Percentiles rank a stretch among this genome's conserved stretches.
These are phyloP conservation scores for Enteromius mattozi DNA, from an alignment of 2,797 vertebrate species.

Conservation along the genomic window DNA sequence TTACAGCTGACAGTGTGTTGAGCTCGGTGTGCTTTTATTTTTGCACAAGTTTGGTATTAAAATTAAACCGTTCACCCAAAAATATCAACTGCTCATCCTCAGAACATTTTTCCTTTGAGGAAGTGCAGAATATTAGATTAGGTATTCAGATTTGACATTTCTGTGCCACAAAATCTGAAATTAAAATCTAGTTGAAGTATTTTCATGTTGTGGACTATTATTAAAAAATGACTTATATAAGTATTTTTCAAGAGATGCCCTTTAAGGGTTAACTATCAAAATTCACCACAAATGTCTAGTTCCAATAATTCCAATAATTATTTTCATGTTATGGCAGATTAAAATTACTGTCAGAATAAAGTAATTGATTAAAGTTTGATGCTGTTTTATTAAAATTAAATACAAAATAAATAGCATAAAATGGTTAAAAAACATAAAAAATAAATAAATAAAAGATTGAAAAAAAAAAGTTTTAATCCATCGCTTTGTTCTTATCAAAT, in stretches of 20 bases:
- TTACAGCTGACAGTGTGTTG: constrained; percentile 40
- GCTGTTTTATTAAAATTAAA: not conserved
- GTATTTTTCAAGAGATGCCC: no score
- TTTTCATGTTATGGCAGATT: not conserved
- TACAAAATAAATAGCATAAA: not conserved
- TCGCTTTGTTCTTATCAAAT: not conserved
- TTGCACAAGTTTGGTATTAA: constrained; percentile 14
- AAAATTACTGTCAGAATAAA: not conserved
- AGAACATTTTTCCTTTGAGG: not conserved
- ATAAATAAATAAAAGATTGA: no score
- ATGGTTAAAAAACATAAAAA: not conserved
- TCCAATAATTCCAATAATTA: not conserved
- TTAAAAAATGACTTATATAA: not conserved
- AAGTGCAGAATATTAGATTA: not conserved
- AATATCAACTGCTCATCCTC: not conserved
- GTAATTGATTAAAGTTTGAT: not conserved
- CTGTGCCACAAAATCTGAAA: not conserved
- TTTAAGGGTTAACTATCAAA: no score
- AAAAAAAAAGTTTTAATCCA: not conserved
- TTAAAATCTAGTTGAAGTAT: not conserved
- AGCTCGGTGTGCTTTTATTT: not conserved
- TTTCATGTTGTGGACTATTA: not conserved
- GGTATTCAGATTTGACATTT: not conserved
- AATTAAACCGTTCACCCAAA: constrained; percentile 29
- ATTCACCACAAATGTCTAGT: not conserved